These are phyloP conservation scores for Lamproptera curius DNA, from an alignment of 2,888 invertebrate species.

Conservation along the genomic window DNA sequence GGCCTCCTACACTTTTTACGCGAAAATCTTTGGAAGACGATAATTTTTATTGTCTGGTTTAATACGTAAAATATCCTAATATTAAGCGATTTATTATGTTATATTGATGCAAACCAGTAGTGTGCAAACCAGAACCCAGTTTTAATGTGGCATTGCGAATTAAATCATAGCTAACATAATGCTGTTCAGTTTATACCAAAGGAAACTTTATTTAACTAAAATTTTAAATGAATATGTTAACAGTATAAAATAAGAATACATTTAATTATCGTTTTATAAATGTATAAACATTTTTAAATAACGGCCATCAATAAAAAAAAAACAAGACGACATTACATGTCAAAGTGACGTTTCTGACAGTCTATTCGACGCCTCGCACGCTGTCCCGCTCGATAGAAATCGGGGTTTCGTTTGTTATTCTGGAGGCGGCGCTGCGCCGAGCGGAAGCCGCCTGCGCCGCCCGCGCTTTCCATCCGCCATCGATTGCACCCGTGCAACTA, in stretches of 20 bases:
- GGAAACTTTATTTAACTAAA: too few relatives aligned
- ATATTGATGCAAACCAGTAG: too few relatives aligned
- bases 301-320: slow-evolving; percentile 1
- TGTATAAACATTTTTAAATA: too few relatives aligned
- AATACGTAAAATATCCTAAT: too few relatives aligned
- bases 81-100: too few relatives aligned
- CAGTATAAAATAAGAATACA: neutral
- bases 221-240: too few relatives aligned
- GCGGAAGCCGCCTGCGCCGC: slow-evolving; percentile 66
- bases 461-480: slow-evolving; percentile 73
- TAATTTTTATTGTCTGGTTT: too few relatives aligned
- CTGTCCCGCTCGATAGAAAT: slow-evolving; percentile 71
- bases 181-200: too few relatives aligned
- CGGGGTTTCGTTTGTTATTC: slow-evolving; percentile 76
- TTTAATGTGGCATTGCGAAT: too few relatives aligned
- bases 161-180: too few relatives aligned
- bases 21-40: slow-evolving; percentile 13
- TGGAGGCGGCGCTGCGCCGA: slow-evolving; percentile 55
- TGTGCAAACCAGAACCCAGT: too few relatives aligned
- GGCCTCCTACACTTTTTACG: slow-evolving; percentile 14
- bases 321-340: neutral
- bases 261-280: too few relatives aligned
- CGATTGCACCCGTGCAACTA: slow-evolving; percentile 53
- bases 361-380: slow-evolving; percentile 28
- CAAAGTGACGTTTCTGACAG: slow-evolving; percentile 4